Conservation (phyloP, 1,140 invertebrate genomes). For the Oedothorax gibbosus region DNA sequence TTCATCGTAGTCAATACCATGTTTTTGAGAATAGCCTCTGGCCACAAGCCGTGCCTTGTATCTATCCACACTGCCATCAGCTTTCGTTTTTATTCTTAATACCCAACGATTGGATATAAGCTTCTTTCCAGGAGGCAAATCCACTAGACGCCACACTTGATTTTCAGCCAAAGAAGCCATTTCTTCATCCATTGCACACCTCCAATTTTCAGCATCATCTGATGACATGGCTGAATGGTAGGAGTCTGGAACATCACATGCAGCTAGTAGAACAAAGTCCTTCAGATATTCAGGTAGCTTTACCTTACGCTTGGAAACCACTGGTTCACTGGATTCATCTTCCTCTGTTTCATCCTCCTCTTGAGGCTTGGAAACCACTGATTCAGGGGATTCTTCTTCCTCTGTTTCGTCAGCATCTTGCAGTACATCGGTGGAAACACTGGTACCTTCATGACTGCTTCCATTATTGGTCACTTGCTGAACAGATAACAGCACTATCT, state of each 20-base stretch:
- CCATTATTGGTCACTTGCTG: too few relatives aligned
- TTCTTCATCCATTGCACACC: neutral
- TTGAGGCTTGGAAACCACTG: neutral
- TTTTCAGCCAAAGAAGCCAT: neutral
- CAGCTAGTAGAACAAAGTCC: neutral
- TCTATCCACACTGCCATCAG: slow-evolving; percentile 30
- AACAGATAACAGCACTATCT: neutral
- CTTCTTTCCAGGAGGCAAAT: neutral
- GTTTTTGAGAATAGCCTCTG: slow-evolving; percentile 68
- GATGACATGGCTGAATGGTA: neutral
- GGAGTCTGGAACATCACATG: neutral
- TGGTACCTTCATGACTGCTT: too few relatives aligned
- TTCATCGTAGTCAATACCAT: slow-evolving; percentile 67
- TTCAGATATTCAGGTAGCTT: neutral
- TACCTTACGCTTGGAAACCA: neutral
- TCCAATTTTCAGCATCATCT: neutral
- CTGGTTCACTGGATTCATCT: neutral
- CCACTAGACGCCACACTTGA: neutral
- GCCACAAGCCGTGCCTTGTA: slow-evolving; percentile 68
- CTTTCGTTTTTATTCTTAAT: slow-evolving; percentile 34
- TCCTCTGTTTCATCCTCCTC: neutral
- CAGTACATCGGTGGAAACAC: neutral
- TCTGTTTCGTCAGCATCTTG: neutral
- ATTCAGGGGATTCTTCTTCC: neutral
- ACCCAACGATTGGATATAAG: slow-evolving; percentile 60